These are phyloP conservation scores for Falco berigora DNA, from an alignment of 2,797 vertebrate species.

Conservation along the genomic window DNA sequence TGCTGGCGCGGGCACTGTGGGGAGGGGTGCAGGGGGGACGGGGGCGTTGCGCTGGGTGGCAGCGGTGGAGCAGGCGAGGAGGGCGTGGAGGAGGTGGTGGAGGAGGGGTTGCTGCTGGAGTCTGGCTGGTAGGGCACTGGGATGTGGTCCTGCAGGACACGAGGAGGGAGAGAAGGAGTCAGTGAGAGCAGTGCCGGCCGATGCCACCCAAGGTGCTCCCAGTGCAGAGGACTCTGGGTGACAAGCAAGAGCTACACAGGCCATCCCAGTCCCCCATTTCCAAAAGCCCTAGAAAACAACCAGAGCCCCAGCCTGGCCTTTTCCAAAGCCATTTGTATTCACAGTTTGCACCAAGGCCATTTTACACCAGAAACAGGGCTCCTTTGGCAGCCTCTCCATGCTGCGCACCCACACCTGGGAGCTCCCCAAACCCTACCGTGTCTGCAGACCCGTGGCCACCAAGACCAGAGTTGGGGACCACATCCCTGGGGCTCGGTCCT, in stretches of 20 bases:
- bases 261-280: rapidly evolving
- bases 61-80: constrained; percentile 93
- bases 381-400: background rate
- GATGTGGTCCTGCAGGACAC: constrained; percentile 87
- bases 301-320: background rate
- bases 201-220: background rate
- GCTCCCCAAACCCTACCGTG: background rate
- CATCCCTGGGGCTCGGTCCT: rapidly evolving
- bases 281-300: background rate
- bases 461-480: rapidly evolving
- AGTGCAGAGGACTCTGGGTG: rapidly evolving
- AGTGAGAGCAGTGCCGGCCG: rapidly evolving
- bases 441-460: background rate
- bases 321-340: background rate
- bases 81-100: constrained; percentile 95
- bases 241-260: rapidly evolving
- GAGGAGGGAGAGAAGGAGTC: background rate
- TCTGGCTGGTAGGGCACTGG: constrained; percentile 95
- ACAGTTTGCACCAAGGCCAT: background rate
- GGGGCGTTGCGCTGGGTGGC: constrained; percentile 90
- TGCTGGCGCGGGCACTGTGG: constrained; percentile 90
- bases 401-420: rapidly evolving
- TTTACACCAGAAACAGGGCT: rapidly evolving
- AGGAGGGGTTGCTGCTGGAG: constrained; percentile 98
- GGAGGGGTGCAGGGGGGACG: constrained; percentile 92